These are phyloP conservation scores for Seriola aureovittata DNA, from an alignment of 2,113 vertebrate genomes.

Conservation along the genomic window DNA sequence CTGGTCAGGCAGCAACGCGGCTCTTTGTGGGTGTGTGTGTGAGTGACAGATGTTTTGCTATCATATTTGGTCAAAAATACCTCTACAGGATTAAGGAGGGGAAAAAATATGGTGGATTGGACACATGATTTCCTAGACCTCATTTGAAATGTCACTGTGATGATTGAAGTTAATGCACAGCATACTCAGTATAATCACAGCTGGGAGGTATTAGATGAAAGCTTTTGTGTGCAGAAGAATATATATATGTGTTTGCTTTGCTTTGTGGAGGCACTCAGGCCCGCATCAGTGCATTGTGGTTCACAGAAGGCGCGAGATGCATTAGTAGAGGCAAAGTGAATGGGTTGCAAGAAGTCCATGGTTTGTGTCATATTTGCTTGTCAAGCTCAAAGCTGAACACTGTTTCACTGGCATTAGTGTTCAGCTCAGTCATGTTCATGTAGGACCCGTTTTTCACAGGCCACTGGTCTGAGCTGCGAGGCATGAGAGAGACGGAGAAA, in stretches of 20 bases:
- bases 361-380: conserved; percentile 47
- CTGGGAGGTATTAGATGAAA: conserved; percentile 7
- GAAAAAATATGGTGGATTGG: background rate
- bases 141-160: conserved; percentile 30
- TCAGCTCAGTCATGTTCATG: conserved; percentile 46
- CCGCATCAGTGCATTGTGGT: conserved; percentile 17
- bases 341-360: conserved; percentile 22
- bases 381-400: conserved; percentile 39
- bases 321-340: conserved; percentile 46
- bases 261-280: background rate
- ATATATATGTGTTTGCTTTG: conserved; percentile 8
- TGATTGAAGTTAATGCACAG: background rate
- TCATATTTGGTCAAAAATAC: conserved; percentile 35
- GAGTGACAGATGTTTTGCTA: conserved; percentile 45
- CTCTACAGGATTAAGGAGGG: conserved; percentile 29
- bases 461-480: conserved; percentile 45
- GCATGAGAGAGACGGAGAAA: conserved; percentile 29
- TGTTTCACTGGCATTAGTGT: conserved; percentile 36
- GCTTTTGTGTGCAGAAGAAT: conserved; percentile 13
- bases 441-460: conserved; percentile 46
- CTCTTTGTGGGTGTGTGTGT: conserved; percentile 30
- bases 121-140: conserved; percentile 25
- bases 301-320: conserved; percentile 24
- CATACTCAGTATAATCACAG: background rate
- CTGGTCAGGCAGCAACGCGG: conserved; percentile 38